Evolutionary conservation across 2,888 invertebrate species (phyloP).

Genomic region (Oxystoma pomonae): DNA sequence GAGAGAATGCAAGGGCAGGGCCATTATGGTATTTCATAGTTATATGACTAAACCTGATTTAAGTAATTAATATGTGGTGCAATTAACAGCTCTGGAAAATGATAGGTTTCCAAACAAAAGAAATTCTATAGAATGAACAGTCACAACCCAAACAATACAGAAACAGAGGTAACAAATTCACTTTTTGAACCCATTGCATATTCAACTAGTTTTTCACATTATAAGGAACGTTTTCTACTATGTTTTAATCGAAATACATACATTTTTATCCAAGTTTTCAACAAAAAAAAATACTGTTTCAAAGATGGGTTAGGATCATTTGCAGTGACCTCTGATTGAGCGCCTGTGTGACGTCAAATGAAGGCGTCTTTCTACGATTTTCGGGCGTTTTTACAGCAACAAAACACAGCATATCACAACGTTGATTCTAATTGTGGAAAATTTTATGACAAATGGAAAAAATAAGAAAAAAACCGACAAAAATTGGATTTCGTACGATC

Average conservation of each 20-base stretch:
- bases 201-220: too few relatives aligned
- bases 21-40: too few relatives aligned
- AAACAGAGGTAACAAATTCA: too few relatives aligned
- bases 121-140: too few relatives aligned
- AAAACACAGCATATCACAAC: constrained; percentile 42
- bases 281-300: constrained; percentile 30
- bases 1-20: too few relatives aligned
- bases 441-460: constrained; percentile 13
- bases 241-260: constrained; percentile 24
- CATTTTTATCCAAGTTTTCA: constrained; percentile 30
- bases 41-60: too few relatives aligned
- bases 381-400: background rate
- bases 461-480: constrained; percentile 10
- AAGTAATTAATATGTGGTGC: too few relatives aligned
- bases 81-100: too few relatives aligned
- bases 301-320: constrained; percentile 47
- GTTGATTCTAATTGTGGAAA: constrained; percentile 33
- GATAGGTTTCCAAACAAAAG: too few relatives aligned
- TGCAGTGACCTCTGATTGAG: constrained; percentile 37
- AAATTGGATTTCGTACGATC: constrained; percentile 13
- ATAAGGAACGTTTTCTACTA: too few relatives aligned
- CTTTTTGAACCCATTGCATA: too few relatives aligned
- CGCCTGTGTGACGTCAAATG: background rate
- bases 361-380: background rate
- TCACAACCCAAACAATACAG: too few relatives aligned